phyloP scores from a whole-genome alignment of 2,797 vertebrate genomes.

The Podargus strigoides region DNA sequence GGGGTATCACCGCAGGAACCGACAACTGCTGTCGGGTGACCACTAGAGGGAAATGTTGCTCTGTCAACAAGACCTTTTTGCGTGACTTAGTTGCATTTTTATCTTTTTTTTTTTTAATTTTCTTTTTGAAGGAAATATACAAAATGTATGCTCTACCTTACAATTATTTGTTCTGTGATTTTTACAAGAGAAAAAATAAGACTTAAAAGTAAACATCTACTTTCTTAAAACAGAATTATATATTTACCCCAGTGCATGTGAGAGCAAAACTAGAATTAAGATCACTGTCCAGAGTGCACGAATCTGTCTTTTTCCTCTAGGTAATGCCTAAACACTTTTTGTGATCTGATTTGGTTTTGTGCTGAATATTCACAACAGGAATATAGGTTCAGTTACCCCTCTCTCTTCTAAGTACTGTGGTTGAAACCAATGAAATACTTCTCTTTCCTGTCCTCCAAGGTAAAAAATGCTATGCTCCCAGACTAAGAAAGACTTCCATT shows the following conservation, averaged over 20 bases:
- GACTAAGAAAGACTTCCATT: background rate
- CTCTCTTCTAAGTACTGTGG: background rate
- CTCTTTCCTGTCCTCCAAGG: background rate
- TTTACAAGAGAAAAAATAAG: background rate
- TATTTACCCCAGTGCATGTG: background rate
- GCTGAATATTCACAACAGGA: background rate
- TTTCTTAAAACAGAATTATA: background rate
- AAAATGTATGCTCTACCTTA: background rate
- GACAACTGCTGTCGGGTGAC: background rate
- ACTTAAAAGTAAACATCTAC: background rate
- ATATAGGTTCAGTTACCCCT: background rate
- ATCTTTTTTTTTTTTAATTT: background rate
- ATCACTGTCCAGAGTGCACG: background rate
- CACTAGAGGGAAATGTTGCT: slow-evolving; percentile 78
- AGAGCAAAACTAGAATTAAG: background rate
- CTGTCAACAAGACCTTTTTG: slow-evolving; percentile 18
- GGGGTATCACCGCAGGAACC: rapidly evolving
- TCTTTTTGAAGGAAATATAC: background rate
- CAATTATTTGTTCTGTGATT: background rate
- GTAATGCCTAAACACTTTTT: background rate
- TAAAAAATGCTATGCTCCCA: background rate
- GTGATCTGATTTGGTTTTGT: background rate
- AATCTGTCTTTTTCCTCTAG: background rate
- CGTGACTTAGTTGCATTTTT: background rate
- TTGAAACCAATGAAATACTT: background rate